Conservation (phyloP, 53 echinoderm and acorn worm species). For the Crossaster papposus region DNA sequence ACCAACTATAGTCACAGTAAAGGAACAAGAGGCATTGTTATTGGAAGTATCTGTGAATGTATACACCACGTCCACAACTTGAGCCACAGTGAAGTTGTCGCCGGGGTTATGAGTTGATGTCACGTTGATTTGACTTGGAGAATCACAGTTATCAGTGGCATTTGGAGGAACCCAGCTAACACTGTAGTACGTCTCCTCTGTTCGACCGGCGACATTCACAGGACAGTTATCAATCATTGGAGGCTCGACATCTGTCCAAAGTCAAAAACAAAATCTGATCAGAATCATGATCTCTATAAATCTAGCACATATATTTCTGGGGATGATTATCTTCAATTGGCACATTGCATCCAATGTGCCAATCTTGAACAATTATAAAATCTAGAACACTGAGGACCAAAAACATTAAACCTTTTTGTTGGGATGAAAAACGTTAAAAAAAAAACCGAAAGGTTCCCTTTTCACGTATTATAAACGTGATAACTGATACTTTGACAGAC, state of each 20-base stretch:
- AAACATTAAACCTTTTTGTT: no score
- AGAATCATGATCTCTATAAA: no score
- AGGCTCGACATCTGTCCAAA: background rate
- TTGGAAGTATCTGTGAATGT: background rate
- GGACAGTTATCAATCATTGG: background rate
- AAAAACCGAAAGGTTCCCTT: no score
- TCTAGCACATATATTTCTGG: no score
- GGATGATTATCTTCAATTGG: no score
- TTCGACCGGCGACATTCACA: background rate
- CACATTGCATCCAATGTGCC: no score
- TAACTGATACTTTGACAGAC: no score
- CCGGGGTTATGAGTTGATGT: background rate
- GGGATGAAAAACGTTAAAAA: no score
- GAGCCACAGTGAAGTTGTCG: background rate
- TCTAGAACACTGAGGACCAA: no score
- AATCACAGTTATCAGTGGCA: background rate
- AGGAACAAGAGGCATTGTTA: background rate
- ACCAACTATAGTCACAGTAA: background rate
- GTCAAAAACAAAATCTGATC: background rate
- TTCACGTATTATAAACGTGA: no score
- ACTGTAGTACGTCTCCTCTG: background rate
- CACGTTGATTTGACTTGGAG: background rate
- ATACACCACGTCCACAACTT: background rate
- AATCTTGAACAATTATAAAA: no score
- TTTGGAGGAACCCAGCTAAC: background rate